These are phyloP conservation scores for Nephila pilipes DNA, from an alignment of 1,140 invertebrate genomes.

Conservation along the genomic window DNA sequence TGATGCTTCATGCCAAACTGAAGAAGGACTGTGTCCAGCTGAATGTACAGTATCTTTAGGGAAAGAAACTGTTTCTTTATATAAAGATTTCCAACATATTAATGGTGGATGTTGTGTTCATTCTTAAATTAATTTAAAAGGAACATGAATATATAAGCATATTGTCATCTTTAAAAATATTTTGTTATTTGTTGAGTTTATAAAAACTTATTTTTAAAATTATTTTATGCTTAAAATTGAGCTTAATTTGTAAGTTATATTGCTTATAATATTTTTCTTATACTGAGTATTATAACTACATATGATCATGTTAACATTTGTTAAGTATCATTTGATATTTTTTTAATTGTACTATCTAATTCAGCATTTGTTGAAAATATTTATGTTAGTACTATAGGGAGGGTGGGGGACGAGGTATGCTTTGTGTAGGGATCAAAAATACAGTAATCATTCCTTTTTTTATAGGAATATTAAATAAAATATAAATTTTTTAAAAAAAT, in stretches of 20 bases:
- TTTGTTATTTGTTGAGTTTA: background rate
- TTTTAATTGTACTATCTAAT: too few species aligned
- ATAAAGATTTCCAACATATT: slow-evolving; percentile 47
- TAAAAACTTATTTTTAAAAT: background rate
- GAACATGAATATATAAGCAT: too few species aligned
- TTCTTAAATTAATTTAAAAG: slow-evolving; percentile 5
- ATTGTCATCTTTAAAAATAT: background rate
- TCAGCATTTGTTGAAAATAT: too few species aligned
- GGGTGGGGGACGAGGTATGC: too few species aligned
- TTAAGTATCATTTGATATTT: too few species aligned
- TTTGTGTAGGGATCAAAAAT: too few species aligned
- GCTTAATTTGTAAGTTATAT: background rate
- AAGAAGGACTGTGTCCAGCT: background rate
- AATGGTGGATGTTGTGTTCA: slow-evolving; percentile 61
- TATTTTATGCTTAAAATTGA: background rate
- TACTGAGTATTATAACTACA: background rate
- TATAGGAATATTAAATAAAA: too few species aligned
- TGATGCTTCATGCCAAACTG: slow-evolving; percentile 68
- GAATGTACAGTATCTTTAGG: slow-evolving; percentile 46
- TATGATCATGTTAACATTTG: too few species aligned
- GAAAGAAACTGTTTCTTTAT: slow-evolving; percentile 51
- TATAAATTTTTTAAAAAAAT: too few species aligned
- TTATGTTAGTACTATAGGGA: too few species aligned
- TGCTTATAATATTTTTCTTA: background rate
- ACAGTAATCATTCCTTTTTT: too few species aligned